Evolutionary conservation across 2,113 vertebrate species (phyloP), one percentile per base, ranked within the genome.

Genomic region (Cacatua alba): DNA sequence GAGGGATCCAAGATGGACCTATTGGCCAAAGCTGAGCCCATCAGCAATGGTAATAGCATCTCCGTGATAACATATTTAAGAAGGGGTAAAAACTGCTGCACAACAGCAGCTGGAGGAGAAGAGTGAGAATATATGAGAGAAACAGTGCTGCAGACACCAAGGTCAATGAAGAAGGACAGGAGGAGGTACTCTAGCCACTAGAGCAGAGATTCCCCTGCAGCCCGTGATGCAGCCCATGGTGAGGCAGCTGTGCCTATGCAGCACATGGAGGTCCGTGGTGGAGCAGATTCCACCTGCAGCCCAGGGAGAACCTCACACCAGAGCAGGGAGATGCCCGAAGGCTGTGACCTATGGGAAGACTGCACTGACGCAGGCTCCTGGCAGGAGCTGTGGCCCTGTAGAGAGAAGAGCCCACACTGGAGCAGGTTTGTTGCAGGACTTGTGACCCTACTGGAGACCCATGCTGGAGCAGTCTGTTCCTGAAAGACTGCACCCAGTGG

Each of bases 281-380:
- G 35, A 52, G 18, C 20, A 41, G n/a, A 52, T 8, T 11, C 3
- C 5, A 2, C 3, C 1, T 57, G 26, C 10, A 3, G 5, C 4
- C 25, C 18, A 24, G 5, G 31, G 5, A 75, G 17, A 24, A 28
- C 9, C 21, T 13, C 17, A 35, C 2, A 3, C 13, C 5, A 5
- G 41, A 31, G 19, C 9, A 63, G 33, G 35, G 28, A 8, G 39
- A n/a, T 39, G 8, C 39, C 37, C 6, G 3, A 60, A 53, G 28
- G 28, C 11, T 60, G 37, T 46, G 29, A 65, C 33, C 9, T 6
- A 3, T 52, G 14, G 19, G 25, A 21, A 57, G 9, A 9, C 15
- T 5, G 4, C 4, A 5, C 5, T n/a, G 13, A 24, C 31, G 14
- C 33, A 46, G 43, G 13, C 8, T 78, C 24, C 33, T 18, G 5